Conservation (phyloP, 2,888 invertebrate species). For the Drosophila crucigera region DNA sequence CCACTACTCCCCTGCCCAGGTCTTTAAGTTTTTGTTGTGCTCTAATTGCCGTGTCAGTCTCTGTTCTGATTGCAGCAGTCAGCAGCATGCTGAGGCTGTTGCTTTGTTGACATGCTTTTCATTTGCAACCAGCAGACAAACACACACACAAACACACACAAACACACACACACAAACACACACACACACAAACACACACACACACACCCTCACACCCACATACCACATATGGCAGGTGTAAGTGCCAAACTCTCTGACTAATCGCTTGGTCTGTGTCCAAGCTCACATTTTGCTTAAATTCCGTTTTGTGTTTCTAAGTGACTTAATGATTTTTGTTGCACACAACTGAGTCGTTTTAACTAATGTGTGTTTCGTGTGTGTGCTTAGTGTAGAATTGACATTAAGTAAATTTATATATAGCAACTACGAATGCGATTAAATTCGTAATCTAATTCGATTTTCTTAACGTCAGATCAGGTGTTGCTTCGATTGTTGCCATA, state of each 20-base stretch:
- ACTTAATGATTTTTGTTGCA: slow-evolving; percentile 75
- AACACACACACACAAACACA: slow-evolving; percentile 9
- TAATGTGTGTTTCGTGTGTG: slow-evolving; percentile 35
- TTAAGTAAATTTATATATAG: slow-evolving; percentile 72
- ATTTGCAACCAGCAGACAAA: slow-evolving; percentile 32
- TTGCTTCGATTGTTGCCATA: slow-evolving; percentile 10
- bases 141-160: slow-evolving; percentile 9
- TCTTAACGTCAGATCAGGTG: slow-evolving; percentile 24
- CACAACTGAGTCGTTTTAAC: slow-evolving; percentile 62
- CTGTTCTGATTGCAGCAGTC: slow-evolving; percentile 63
- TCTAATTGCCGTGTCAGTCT: slow-evolving; percentile 77
- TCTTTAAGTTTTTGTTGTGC: slow-evolving; percentile 58
- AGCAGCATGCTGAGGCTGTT: slow-evolving; percentile 24
- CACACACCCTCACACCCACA: slow-evolving; percentile 14
- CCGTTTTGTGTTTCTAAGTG: slow-evolving; percentile 59
- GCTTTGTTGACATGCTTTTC: slow-evolving; percentile 64
- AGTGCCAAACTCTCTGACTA: slow-evolving; percentile 34
- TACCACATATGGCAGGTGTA: slow-evolving; percentile 23
- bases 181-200: slow-evolving; percentile 8
- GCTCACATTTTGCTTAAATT: slow-evolving; percentile 27
- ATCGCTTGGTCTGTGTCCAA: slow-evolving; percentile 37
- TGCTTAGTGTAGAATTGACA: slow-evolving; percentile 56
- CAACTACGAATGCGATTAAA: slow-evolving; percentile 55
- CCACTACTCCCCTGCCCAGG: neutral
- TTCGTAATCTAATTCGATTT: slow-evolving; percentile 65